Evolutionary conservation across 2,888 invertebrate species (phyloP), one percentile per base, ranked within the genome.

Genomic region (Eumerus sabulonum): DNA sequence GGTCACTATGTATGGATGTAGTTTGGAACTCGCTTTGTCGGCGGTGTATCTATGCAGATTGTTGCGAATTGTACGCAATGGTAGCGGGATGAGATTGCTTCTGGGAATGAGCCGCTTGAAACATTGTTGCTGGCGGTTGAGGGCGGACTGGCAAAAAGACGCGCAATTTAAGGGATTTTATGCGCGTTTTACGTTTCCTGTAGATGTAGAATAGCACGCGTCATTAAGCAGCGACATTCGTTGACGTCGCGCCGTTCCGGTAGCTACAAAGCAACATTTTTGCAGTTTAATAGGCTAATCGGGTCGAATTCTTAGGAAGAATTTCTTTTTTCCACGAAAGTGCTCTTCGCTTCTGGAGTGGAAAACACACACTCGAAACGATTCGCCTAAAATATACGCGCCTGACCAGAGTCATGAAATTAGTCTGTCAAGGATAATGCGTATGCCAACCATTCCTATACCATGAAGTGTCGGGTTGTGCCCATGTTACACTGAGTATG

Each of bases 111-210:
- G 27, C 16, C 1, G 12, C 38, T 45, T 44, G 63, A 48, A 38
- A 56, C 35, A 64, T 36, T 71, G 59, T 19, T 53, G 59, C 38
- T 14, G 50, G 42, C 19, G 63, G 40, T 51, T 27, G 56, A 47
- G 50, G 60, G 50, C 67, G 53, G 54, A 47, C 19, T 51, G 57
- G 60, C 62, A 68, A 63, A 56, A 70, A 42, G 36, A 62, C 53
- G 54, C 48, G 73, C 79, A 60, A 14, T n/a, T n/a, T 63, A 64
- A 74, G 64, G 74, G 70, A 16, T 51, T 73, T 79, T 74, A 79
- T 60, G 79, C 2, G 40, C 13, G 13, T 70, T 79, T 77, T 74
- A 64, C 64, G 50, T 79, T 79, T 79, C 79, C 79, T 79, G 74
- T 60, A 48, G 60, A 18, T 12, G 27, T 13, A 45, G 18, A 47